A percentile compares a stretch with the other conserved stretches of the same genome.
These are phyloP conservation scores for Mellilla xanthometata DNA, from an alignment of 2,888 invertebrate genomes.

Conservation along the genomic window DNA sequence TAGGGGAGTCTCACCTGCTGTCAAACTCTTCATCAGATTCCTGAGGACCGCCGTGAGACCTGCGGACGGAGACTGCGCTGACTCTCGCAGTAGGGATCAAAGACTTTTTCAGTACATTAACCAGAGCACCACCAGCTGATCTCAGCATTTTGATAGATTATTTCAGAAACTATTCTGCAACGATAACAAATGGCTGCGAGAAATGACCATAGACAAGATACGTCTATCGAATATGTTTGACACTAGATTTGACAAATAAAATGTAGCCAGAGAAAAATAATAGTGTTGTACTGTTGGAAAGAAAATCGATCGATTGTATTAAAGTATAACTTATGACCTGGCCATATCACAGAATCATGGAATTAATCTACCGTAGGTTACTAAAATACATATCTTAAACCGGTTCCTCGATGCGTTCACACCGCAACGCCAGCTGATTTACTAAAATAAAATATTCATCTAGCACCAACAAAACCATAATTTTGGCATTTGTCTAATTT, in stretches of 20 bases:
- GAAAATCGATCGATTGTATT: too few species aligned
- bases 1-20: constrained; percentile 75
- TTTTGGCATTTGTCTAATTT: too few species aligned
- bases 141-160: constrained; percentile 68
- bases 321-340: too few species aligned
- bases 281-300: not conserved
- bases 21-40: constrained; percentile 95
- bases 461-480: too few species aligned
- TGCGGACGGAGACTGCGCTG: constrained; percentile 57
- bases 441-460: too few species aligned
- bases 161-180: constrained; percentile 57
- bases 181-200: constrained; percentile 73
- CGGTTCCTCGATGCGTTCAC: too few species aligned
- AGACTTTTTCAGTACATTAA: constrained; percentile 66
- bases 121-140: constrained; percentile 67
- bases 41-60: constrained; percentile 72
- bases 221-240: not conserved
- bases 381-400: too few species aligned
- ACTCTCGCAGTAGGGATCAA: constrained; percentile 59
- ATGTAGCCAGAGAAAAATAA: constrained; percentile 4
- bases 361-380: too few species aligned
- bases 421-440: too few species aligned
- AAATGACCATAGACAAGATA: constrained; percentile 45
- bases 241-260: not conserved
- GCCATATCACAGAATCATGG: too few species aligned